Base-by-base conservation (phyloP, 2,888 invertebrate species). In the Tipula unca region DNA sequence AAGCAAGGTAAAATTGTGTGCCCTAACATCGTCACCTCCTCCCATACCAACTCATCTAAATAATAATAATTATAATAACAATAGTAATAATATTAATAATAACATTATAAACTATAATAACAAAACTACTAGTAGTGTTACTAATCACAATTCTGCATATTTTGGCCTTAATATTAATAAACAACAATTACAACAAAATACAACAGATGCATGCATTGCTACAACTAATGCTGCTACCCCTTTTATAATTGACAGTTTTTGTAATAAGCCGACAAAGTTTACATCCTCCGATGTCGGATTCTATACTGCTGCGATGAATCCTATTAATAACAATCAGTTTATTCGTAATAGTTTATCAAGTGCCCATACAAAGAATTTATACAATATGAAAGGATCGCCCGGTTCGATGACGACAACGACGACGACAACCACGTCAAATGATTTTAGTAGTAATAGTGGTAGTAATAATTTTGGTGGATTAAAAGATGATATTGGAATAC, bases 1-100 rank as follows among this genome's bases (percentile, higher is more conserved):
- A 86, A 86, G 86, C 85, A 87, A 87, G 87, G 87, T 87, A 87
- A 87, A 86, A 86, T 86, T 86, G 86, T 86, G 86, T 87, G 86
- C 86, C 85, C 86, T 86, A 85, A 85, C 86, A 85, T 85, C 85
- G 85, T 86, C 69, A 69, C 69, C 69, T 25, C 69, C 69, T 69
- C 25, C 69, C 69, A 69, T 69, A 69, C 85, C 85, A 85, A 85
- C 86, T 86, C 35, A 36, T 82, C 29, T 32, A 86, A 85, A 36
- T 83, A 29, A 29, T 20, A 29, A 20, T 84, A 85, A 17, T 83
- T n/a, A 29, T 20, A 85, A 42, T 82, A 85, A 82, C 42, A 85
- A 82, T 8, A 85, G 36, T 82, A 85, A 82, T 85, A 82, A 29
- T 85, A 82, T 20, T 85, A 83, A 39, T 17, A 85, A 32, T 13